phyloP scores from a whole-genome alignment of 2,113 vertebrate genomes.

The Hemichromis elongatus region DNA sequence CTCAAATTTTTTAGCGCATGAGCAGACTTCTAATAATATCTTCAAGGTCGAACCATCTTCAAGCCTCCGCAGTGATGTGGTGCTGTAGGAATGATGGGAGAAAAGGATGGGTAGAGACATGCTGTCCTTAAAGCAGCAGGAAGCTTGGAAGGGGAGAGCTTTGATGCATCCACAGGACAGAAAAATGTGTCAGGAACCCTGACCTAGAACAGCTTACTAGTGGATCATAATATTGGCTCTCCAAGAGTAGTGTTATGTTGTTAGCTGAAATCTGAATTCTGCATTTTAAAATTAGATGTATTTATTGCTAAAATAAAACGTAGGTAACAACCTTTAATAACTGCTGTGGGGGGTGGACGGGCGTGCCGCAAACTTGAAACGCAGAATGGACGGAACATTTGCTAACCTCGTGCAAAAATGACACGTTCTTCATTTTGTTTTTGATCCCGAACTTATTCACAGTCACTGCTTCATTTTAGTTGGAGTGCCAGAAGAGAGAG shows the following conservation, averaged over 20 bases:
- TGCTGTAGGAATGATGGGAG: slow-evolving; percentile 31
- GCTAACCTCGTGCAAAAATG: background rate
- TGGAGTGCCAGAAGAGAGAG: background rate
- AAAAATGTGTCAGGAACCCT: background rate
- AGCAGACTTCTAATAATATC: slow-evolving; percentile 49
- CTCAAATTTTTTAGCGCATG: background rate
- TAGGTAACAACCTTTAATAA: background rate
- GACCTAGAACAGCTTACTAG: background rate
- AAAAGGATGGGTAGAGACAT: slow-evolving; percentile 3
- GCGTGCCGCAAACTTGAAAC: background rate
- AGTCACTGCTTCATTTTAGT: background rate
- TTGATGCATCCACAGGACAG: background rate
- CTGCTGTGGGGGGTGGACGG: background rate
- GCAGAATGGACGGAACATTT: fast-evolving
- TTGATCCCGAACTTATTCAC: background rate
- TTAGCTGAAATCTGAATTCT: background rate
- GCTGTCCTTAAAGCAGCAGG: slow-evolving; percentile 25
- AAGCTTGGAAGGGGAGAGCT: background rate
- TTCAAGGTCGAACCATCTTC: slow-evolving; percentile 38
- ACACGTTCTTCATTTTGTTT: background rate
- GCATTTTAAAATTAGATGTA: background rate
- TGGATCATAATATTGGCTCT: background rate
- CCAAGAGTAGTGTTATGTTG: background rate
- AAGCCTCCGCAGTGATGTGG: slow-evolving; percentile 37
- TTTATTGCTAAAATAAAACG: background rate